Percentiles rank a stretch among this genome's conserved stretches.
These are phyloP conservation scores for Acanthosepion pharaonis DNA, from an alignment of 2,888 invertebrate species.

Conservation along the genomic window DNA sequence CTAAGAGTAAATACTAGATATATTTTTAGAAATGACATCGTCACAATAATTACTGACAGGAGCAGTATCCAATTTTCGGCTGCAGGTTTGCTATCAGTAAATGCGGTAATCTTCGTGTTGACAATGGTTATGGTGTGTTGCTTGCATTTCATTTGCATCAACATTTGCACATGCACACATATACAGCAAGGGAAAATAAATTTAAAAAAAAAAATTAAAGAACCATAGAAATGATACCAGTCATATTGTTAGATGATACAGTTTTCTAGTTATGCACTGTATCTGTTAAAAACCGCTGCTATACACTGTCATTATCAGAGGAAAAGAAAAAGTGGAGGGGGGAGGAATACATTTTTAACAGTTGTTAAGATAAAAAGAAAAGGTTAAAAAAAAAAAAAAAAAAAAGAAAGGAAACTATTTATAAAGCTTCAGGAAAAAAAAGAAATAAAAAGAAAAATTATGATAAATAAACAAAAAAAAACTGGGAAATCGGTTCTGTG, in stretches of 20 bases:
- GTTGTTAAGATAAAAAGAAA: not conserved
- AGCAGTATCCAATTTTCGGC: not conserved
- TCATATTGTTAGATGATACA: not conserved
- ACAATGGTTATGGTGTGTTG: not conserved
- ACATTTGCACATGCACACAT: not conserved
- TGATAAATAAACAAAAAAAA: not conserved
- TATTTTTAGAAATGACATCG: constrained; percentile 5
- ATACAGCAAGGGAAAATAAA: too few relatives aligned
- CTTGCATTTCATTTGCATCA: not conserved
- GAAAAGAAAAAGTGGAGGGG: not conserved
- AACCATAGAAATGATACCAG: not conserved
- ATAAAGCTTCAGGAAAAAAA: not conserved
- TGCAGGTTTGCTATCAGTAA: not conserved
- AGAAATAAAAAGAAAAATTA: not conserved
- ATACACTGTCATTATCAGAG: not conserved
- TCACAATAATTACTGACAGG: not conserved
- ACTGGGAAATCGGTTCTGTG: not conserved
- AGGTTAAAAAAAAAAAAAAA: not conserved
- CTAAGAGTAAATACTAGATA: not conserved
- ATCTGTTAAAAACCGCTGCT: not conserved
- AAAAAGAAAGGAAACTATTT: not conserved
- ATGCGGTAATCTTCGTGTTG: not conserved
- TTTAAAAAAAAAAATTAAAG: too few relatives aligned
- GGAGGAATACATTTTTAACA: not conserved
- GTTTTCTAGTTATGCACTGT: not conserved